These are phyloP conservation scores for Parnassius glacialis DNA, from an alignment of 2,888 invertebrate species.

Conservation along the genomic window DNA sequence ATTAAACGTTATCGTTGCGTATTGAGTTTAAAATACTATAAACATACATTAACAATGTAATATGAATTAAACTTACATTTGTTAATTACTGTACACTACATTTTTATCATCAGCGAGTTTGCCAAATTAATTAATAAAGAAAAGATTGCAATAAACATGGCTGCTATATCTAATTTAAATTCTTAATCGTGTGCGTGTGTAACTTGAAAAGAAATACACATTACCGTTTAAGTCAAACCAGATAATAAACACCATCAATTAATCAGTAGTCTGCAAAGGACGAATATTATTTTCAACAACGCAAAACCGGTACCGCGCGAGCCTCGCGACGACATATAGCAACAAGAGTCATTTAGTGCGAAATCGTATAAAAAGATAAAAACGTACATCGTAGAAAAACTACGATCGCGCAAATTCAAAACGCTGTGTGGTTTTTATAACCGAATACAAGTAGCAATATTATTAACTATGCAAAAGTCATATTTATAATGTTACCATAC, in stretches of 20 bases:
- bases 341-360: background rate
- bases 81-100: background rate
- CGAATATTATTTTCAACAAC: background rate
- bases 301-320: slow-evolving; percentile 5
- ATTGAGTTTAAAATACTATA: background rate
- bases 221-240: background rate
- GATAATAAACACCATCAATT: slow-evolving; percentile 1
- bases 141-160: background rate
- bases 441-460: too few relatives aligned
- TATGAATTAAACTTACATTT: background rate
- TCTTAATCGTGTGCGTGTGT: background rate
- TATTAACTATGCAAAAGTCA: too few relatives aligned
- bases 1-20: background rate
- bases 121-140: background rate
- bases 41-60: background rate
- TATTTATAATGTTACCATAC: too few relatives aligned
- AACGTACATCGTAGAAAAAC: background rate
- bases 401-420: too few relatives aligned
- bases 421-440: too few relatives aligned
- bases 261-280: slow-evolving; percentile 3
- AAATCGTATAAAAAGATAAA: background rate
- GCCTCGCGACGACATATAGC: background rate
- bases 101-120: background rate
- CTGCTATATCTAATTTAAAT: background rate
- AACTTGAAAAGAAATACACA: background rate